Conservation (phyloP, 2,888 invertebrate genomes). For the Schrankia costaestrigalis region DNA sequence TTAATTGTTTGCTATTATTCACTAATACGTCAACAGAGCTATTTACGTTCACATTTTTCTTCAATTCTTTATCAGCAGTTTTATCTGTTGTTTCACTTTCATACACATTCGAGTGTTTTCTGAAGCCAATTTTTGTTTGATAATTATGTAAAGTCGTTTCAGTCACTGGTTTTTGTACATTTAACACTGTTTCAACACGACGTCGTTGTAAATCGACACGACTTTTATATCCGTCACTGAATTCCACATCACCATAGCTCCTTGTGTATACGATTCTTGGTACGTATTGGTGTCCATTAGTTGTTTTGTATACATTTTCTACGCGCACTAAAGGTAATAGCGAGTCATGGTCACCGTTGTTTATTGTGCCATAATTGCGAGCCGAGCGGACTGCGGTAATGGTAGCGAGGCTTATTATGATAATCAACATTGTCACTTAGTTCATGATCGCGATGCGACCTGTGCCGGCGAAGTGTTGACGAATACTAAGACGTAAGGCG, state of each 20-base stretch:
- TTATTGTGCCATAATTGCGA: slow-evolving; percentile 4
- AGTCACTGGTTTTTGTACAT: too few species aligned
- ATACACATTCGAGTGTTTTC: too few species aligned
- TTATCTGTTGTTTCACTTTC: too few species aligned
- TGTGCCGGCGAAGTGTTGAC: background rate
- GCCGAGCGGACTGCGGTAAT: slow-evolving; percentile 13
- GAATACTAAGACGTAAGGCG: too few species aligned
- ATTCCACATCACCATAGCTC: slow-evolving; percentile 4
- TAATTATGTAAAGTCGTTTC: too few species aligned
- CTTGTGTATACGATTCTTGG: slow-evolving; percentile 7
- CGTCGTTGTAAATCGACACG: too few species aligned
- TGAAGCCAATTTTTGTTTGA: too few species aligned
- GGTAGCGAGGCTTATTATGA: slow-evolving; percentile 9
- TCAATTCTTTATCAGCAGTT: too few species aligned
- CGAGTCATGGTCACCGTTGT: slow-evolving; percentile 8
- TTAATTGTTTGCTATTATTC: background rate
- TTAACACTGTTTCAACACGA: too few species aligned
- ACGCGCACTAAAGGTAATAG: background rate
- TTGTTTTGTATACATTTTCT: background rate
- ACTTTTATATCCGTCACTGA: too few species aligned
- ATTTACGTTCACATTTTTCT: too few species aligned
- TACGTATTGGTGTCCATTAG: slow-evolving; percentile 10
- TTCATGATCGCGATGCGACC: slow-evolving; percentile 3
- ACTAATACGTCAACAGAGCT: too few species aligned
- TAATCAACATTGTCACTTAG: slow-evolving; percentile 15